These are phyloP conservation scores for Euleptes europaea DNA, from an alignment of 2,113 vertebrate genomes.

Conservation along the genomic window DNA sequence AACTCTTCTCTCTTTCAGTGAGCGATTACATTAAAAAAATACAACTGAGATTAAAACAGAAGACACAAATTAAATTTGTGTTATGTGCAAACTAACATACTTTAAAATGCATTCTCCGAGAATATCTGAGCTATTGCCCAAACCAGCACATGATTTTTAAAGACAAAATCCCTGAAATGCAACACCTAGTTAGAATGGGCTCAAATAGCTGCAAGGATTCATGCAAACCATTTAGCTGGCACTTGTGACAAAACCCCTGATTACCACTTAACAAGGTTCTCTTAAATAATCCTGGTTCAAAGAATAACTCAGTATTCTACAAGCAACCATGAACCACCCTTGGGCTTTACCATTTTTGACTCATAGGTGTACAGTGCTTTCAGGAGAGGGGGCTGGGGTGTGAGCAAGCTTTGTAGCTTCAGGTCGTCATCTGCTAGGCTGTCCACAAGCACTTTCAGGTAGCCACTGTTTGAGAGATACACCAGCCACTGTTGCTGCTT, in stretches of 20 bases:
- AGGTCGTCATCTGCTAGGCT: constrained; percentile 90
- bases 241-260: background rate
- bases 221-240: background rate
- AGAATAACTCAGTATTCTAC: background rate
- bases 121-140: background rate
- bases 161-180: background rate
- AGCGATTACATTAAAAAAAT: background rate
- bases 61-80: background rate
- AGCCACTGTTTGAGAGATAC: constrained; percentile 95
- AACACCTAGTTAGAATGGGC: background rate
- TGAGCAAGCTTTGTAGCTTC: constrained; percentile 87
- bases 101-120: background rate
- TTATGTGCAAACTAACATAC: background rate
- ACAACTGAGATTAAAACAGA: background rate
- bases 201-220: background rate
- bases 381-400: constrained; percentile 89
- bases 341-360: constrained; percentile 92
- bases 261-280: background rate
- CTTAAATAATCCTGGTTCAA: background rate
- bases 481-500: constrained; percentile 94
- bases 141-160: background rate
- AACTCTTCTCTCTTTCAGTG: background rate
- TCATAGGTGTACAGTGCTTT: constrained; percentile 96
- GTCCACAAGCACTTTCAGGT: constrained; percentile 93
- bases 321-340: background rate